Base-by-base conservation (phyloP, 2,888 invertebrate genomes). In the Polia nebulosa region DNA sequence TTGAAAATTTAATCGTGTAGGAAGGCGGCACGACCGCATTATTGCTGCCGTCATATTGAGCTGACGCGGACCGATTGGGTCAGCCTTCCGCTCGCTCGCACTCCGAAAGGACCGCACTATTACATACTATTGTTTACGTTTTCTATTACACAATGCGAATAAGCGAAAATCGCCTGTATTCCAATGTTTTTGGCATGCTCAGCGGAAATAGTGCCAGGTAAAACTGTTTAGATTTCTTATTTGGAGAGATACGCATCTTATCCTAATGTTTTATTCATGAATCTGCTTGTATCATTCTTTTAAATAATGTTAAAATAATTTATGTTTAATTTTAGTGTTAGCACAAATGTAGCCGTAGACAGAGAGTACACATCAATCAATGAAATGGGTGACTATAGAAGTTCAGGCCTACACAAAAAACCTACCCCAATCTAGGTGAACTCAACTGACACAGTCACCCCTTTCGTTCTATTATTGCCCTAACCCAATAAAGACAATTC, bases 1-100 rank as follows among this genome's bases (percentile, higher is more conserved):
- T 88, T 87, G 88, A 91, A 92, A 92, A 93, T 93, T 92, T 92
- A 91, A 93, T 93, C 89, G 90, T 85, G 87, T 86, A 82, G 85
- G 82, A 76, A 84, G 82, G 76, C 83, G 52, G 69, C 27, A 56
- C 81, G 89, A 83, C 90, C 91, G 91, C 91, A 91, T 93, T 93
- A 90, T 90, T 89, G 89, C 85, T 80, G 83, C 87, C 90, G 89
- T 89, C 93, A 92, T 92, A 91, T 92, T 91, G 91, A 86, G 86
- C 87, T 89, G 93, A 92, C 91, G 87, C 82, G 80, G 85, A 89
- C 72, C 87, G 90, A 91, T 90, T 84, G 89, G 87, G 89, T 89
- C 89, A 89, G 85, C 70, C 76, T 78, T 81, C 73, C 75, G 80
- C 83, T 78, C 72, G 75, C 74, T 80, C 83, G 83, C 81, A 86